Percentiles rank a stretch among this genome's conserved stretches.
Evolutionary conservation across 2,888 invertebrate genomes (phyloP).

Genomic region (Drosophila falleni): DNA sequence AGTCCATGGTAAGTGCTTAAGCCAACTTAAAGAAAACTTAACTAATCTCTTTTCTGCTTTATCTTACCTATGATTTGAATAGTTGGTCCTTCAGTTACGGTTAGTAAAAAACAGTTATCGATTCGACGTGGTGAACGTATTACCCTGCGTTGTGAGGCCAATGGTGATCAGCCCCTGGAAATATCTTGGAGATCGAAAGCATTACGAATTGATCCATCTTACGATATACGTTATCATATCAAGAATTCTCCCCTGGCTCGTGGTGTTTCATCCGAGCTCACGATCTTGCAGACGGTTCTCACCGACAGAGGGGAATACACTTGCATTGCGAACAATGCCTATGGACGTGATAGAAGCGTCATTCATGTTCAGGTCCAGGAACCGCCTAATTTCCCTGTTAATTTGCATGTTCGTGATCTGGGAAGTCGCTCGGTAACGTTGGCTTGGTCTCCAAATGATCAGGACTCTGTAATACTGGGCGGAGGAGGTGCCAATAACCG

Average conservation of each 20-base stretch:
- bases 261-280: constrained; percentile 87
- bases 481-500: constrained; percentile 76
- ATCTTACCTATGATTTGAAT: not conserved
- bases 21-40: not conserved
- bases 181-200: constrained; percentile 86
- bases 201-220: constrained; percentile 86
- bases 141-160: constrained; percentile 86
- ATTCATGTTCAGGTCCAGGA: constrained; percentile 87
- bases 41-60: not conserved
- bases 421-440: constrained; percentile 87
- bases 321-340: constrained; percentile 88
- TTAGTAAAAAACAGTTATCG: constrained; percentile 86
- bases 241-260: constrained; percentile 84
- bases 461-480: constrained; percentile 81
- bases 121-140: constrained; percentile 86
- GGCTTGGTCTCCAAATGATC: constrained; percentile 87
- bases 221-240: constrained; percentile 86
- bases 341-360: constrained; percentile 87
- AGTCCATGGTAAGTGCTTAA: constrained; percentile 86
- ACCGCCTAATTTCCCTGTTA: constrained; percentile 88
- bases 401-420: constrained; percentile 87
- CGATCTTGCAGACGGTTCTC: constrained; percentile 86
- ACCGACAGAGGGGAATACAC: constrained; percentile 88
- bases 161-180: constrained; percentile 87
- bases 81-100: constrained; percentile 87